A percentile compares a stretch with the other conserved stretches of the same genome.
These are phyloP conservation scores for Scytalopus superciliaris DNA, from an alignment of 2,113 vertebrate species.

Conservation along the genomic window DNA sequence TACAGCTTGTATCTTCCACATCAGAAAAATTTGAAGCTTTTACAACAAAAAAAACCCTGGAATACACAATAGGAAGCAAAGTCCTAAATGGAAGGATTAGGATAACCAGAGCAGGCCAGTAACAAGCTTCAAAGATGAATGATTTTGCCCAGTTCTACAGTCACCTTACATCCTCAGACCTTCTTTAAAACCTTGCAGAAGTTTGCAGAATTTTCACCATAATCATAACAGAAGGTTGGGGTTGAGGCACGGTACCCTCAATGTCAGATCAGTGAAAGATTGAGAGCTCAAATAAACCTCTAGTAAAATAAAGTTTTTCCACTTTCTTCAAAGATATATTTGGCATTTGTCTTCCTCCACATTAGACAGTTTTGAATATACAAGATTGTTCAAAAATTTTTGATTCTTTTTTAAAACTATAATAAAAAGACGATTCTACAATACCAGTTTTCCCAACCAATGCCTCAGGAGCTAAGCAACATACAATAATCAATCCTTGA, in stretches of 20 bases:
- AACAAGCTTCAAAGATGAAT: neutral
- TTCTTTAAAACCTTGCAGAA: neutral
- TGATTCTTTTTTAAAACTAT: neutral
- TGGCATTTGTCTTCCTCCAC: neutral
- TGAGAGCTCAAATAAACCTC: neutral
- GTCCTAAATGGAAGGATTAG: neutral
- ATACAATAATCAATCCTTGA: neutral
- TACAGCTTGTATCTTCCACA: neutral
- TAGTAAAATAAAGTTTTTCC: neutral
- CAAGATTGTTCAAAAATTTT: neutral
- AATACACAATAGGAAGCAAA: neutral
- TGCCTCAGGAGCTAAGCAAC: neutral
- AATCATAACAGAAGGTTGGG: rapidly evolving
- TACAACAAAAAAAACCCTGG: neutral
- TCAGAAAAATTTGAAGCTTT: neutral
- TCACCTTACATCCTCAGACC: neutral
- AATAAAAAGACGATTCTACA: neutral
- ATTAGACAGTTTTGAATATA: neutral
- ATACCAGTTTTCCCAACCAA: neutral
- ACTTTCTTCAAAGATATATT: neutral
- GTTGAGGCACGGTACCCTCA: neutral
- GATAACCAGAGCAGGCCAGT: neutral
- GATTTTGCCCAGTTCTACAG: neutral
- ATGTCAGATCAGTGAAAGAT: neutral
- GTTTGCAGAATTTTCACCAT: neutral